phyloP scores from a whole-genome alignment of 2,888 invertebrate species.

The Bombylius discolor region DNA sequence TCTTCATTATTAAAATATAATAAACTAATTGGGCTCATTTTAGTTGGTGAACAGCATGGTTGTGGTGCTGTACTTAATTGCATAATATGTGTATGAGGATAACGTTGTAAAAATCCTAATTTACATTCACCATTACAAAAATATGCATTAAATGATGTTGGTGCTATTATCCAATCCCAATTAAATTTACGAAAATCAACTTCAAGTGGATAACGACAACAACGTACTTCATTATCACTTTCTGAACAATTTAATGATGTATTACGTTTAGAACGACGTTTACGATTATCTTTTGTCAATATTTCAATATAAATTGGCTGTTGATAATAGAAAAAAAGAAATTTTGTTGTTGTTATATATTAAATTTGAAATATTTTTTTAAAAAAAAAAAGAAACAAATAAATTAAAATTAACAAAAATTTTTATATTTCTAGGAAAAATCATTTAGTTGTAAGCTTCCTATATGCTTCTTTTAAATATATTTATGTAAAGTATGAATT shows the following conservation, averaged over 20 bases:
- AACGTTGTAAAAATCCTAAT: constrained; percentile 71
- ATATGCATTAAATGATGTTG: constrained; percentile 86
- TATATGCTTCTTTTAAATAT: too few species aligned
- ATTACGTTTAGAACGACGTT: constrained; percentile 59
- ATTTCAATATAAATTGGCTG: constrained; percentile 34
- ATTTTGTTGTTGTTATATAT: too few species aligned
- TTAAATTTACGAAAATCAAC: constrained; percentile 82
- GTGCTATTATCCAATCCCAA: constrained; percentile 97
- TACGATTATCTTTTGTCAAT: constrained; percentile 31
- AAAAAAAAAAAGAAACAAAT: not conserved
- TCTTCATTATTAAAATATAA: constrained; percentile 81
- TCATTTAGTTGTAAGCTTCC: too few species aligned
- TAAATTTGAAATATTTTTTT: not conserved
- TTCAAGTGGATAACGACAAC: constrained; percentile 86
- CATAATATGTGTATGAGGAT: constrained; percentile 78
- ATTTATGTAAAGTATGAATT: too few species aligned
- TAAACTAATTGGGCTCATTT: constrained; percentile 78
- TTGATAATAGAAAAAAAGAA: constrained; percentile 2
- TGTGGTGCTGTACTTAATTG: constrained; percentile 72
- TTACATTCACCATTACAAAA: constrained; percentile 94
- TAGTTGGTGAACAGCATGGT: constrained; percentile 86
- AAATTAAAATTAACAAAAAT: not conserved
- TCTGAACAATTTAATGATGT: constrained; percentile 76
- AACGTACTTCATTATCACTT: constrained; percentile 55
- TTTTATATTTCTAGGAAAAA: too few species aligned